Percentiles rank a stretch among this genome's conserved stretches.
These are phyloP conservation scores for Pangasianodon hypophthalmus DNA, from an alignment of 2,113 vertebrate species.

Conservation along the genomic window DNA sequence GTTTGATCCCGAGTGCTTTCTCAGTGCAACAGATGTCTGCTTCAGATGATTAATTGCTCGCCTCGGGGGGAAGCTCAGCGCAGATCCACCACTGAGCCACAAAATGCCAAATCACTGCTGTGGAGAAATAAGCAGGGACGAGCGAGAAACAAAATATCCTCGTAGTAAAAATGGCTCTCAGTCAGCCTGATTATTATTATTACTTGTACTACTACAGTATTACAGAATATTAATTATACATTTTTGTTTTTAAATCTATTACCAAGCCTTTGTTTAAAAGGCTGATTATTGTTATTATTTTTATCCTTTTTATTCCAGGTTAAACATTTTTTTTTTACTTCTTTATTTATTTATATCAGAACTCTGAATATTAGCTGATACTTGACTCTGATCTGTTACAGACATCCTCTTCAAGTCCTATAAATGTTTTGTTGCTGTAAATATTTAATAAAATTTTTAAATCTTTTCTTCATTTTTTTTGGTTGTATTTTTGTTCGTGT, in stretches of 20 bases:
- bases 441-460: too few relatives aligned
- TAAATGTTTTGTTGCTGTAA: neutral
- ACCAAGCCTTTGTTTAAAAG: neutral
- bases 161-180: too few relatives aligned
- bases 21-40: constrained; percentile 43
- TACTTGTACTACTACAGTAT: neutral
- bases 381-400: too few relatives aligned
- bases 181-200: neutral
- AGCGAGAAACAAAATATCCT: neutral
- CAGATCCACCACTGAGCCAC: constrained; percentile 29
- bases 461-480: neutral
- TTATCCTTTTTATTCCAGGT: neutral
- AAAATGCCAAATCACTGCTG: constrained; percentile 33
- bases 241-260: neutral
- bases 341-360: too few relatives aligned
- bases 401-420: neutral
- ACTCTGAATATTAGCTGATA: too few relatives aligned
- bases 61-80: constrained; percentile 8
- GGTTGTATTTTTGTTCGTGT: too few relatives aligned
- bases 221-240: neutral
- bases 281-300: neutral
- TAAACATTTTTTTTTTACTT: too few relatives aligned
- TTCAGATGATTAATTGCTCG: constrained; percentile 51
- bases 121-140: neutral
- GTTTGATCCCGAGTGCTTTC: constrained; percentile 41